Evolutionary conservation across 2,113 vertebrate species (phyloP), one percentile per base, ranked within the genome.

Genomic region (Apaloderma vittatum): DNA sequence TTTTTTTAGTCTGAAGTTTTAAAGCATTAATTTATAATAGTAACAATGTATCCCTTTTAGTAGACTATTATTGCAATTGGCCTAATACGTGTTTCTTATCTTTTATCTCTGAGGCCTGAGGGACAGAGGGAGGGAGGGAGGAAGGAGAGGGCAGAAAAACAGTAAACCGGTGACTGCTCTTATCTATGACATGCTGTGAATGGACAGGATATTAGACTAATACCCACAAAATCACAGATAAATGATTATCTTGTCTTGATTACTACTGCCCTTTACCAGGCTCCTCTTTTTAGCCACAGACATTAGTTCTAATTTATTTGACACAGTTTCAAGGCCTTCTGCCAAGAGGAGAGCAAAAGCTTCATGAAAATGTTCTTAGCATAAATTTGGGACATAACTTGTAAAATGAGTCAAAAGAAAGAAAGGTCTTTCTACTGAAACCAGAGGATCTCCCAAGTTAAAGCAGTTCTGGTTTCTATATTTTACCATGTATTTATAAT

Each of bases 181-280:
- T 98, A 98, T 98, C 98, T 98, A 98, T 98, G 98, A 98, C 98
- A 98, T 97, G 96, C 97, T 98, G 98, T 96, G 98, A 98, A 98
- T 96, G 93, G 96, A 89, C 95, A 76, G 79, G 97, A 97, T 94
- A 97, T 98, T 98, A 98, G 98, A 98, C 98, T 98, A 98, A 98
- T 98, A 96, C 96, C 95, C 96, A 95, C 94, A 94, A 98, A 97
- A 96, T 94, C 93, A 97, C 82, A 92, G 95, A 98, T 97, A 97
- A 98, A 98, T 98, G 90, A 98, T 98, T 98, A 98, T 98, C 97
- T 96, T 97, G 92, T 97, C 97, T 98, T 98, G 97, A 98, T 98
- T 97, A 98, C 95, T 93, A 92, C 97, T 97, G 94, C 96, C 96
- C 97, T 97, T 95, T 98, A 97, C 98, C 97, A 97, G 91, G 70